Conservation (phyloP, 2,888 invertebrate species). For the Zaprionus obscuricornis region DNA sequence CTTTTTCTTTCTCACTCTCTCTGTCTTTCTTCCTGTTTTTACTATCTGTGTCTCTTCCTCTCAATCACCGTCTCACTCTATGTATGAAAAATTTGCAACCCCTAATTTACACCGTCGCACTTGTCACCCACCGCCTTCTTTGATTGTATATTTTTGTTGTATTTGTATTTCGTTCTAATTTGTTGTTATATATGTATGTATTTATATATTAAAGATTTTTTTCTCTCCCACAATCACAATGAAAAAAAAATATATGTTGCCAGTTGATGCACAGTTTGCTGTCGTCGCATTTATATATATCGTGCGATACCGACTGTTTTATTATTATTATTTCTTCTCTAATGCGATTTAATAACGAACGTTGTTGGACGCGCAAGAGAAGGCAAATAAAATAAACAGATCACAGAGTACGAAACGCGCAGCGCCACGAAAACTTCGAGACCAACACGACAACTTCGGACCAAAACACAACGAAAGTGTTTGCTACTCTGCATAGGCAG, state of each 20-base stretch:
- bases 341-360: conserved; percentile 38
- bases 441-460: too few relatives aligned
- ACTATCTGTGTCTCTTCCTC: neutral
- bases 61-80: conserved; percentile 34
- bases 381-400: conserved; percentile 40
- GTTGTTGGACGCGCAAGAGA: conserved; percentile 22
- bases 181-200: conserved; percentile 17
- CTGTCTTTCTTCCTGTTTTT: neutral
- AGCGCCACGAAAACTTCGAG: conserved; percentile 44
- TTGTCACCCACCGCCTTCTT: conserved; percentile 33
- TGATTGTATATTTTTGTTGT: neutral
- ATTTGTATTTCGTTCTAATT: conserved; percentile 28
- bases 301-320: conserved; percentile 24
- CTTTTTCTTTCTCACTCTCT: conserved; percentile 15
- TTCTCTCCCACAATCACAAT: conserved; percentile 39
- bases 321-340: conserved; percentile 26
- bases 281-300: conserved; percentile 8
- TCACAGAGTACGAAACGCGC: conserved; percentile 38
- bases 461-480: conserved; percentile 50
- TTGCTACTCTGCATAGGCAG: conserved; percentile 23
- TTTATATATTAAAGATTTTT: conserved; percentile 23
- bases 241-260: conserved; percentile 31
- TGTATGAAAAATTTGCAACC: conserved; percentile 44
- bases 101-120: conserved; percentile 37
- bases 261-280: too few relatives aligned